These are phyloP conservation scores for Sminthurinus signatus DNA, from an alignment of 1,140 invertebrate genomes.

Conservation along the genomic window DNA sequence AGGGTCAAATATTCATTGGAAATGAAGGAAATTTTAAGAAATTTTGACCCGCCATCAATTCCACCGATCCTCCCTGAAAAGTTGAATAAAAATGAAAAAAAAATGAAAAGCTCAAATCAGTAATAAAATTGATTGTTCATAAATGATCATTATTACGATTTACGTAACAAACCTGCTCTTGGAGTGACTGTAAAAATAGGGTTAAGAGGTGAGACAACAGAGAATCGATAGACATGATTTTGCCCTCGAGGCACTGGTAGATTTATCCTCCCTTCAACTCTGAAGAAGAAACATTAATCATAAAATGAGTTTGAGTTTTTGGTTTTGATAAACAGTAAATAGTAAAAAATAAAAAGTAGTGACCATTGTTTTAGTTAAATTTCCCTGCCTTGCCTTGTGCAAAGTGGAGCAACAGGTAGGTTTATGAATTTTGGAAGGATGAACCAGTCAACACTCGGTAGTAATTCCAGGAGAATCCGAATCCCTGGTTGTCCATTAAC, in stretches of 20 bases:
- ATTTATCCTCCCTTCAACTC: neutral
- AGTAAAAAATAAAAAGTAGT: too few relatives aligned
- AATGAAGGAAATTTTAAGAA: neutral
- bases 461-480: neutral
- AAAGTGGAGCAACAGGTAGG: neutral
- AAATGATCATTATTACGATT: too few relatives aligned
- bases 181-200: neutral
- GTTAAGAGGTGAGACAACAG: neutral
- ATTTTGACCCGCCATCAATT: neutral
- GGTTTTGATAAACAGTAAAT: too few relatives aligned
- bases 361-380: too few relatives aligned
- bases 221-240: neutral
- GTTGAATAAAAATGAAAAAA: too few relatives aligned
- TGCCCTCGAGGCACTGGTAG: neutral
- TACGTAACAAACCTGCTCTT: neutral
- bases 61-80: conserved; percentile 1
- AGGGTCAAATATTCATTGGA: conserved; percentile 1
- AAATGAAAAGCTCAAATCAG: too few relatives aligned
- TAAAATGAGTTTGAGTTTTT: too few relatives aligned
- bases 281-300: neutral
- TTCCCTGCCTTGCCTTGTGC: neutral
- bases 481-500: neutral
- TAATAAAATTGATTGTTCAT: too few relatives aligned
- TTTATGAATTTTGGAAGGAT: neutral
- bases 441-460: neutral